Conservation (phyloP, 92 coral and sea anemone genomes). For the Epizoanthus ramosus region DNA sequence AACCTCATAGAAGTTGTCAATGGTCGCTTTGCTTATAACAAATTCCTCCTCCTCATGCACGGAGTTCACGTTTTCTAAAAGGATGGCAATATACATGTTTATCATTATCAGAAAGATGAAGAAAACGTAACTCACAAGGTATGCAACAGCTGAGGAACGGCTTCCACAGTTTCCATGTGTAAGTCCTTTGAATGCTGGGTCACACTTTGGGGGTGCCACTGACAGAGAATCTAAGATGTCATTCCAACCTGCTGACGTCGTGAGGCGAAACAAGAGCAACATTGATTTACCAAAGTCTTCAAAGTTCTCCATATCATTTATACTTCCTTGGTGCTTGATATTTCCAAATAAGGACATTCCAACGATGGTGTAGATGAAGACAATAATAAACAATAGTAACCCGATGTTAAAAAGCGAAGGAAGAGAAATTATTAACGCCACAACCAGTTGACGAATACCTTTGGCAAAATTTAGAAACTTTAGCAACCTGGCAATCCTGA, state of each 20-base stretch:
- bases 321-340: constrained; percentile 74
- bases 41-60: constrained; percentile 89
- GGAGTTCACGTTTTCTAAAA: constrained; percentile 88
- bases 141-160: constrained; percentile 50
- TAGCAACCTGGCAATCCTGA: constrained; percentile 86
- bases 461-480: constrained; percentile 86
- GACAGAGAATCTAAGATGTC: constrained; percentile 79
- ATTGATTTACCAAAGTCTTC: constrained; percentile 79
- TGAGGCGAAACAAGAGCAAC: constrained; percentile 84
- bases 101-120: constrained; percentile 81
- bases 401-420: constrained; percentile 93
- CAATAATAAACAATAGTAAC: constrained; percentile 76
- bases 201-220: constrained; percentile 83
- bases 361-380: constrained; percentile 90
- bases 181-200: constrained; percentile 33
- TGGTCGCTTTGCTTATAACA: constrained; percentile 74
- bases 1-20: constrained; percentile 77
- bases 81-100: constrained; percentile 95
- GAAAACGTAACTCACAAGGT: constrained; percentile 73
- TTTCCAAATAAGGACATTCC: constrained; percentile 95
- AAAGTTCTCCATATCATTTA: constrained; percentile 85
- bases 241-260: constrained; percentile 95
- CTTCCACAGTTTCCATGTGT: constrained; percentile 69
- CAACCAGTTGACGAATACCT: constrained; percentile 88
- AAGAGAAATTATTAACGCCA: constrained; percentile 85